Percentiles rank a stretch among this genome's conserved stretches.
Conservation (phyloP, 2,113 vertebrate species). For the Platichthys flesus region DNA sequence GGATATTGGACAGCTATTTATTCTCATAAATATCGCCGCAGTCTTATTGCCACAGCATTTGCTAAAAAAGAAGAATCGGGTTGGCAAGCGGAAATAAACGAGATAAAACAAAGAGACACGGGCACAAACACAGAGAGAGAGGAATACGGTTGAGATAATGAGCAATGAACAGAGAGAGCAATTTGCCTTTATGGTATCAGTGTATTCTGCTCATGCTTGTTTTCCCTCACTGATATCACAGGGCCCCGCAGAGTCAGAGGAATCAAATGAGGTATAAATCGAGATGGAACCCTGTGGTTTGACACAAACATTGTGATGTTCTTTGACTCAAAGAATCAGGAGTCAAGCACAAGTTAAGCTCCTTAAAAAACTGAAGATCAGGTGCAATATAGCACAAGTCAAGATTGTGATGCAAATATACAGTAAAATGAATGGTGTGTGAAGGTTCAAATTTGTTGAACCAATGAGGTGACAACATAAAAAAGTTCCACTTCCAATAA, state of each 20-base stretch:
- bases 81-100: slow-evolving; percentile 44
- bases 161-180: slow-evolving; percentile 29
- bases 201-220: slow-evolving; percentile 23
- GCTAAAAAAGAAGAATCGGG: slow-evolving; percentile 33
- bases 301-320: background rate
- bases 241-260: slow-evolving; percentile 7
- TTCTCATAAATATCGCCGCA: slow-evolving; percentile 65
- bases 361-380: background rate
- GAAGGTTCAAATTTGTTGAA: too few relatives aligned
- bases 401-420: background rate
- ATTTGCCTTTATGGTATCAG: slow-evolving; percentile 36
- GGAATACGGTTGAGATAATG: slow-evolving; percentile 42
- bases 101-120: slow-evolving; percentile 5
- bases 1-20: slow-evolving; percentile 70
- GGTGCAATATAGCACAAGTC: background rate
- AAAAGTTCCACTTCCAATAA: too few relatives aligned
- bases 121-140: slow-evolving; percentile 3
- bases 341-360: background rate
- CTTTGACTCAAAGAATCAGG: too few relatives aligned
- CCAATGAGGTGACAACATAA: too few relatives aligned
- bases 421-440: background rate
- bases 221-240: slow-evolving; percentile 19
- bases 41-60: slow-evolving; percentile 26
- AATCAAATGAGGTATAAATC: background rate
- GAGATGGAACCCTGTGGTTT: slow-evolving; percentile 1